Base-by-base conservation (phyloP, 2,113 vertebrate genomes). In the Junco hyemalis region DNA sequence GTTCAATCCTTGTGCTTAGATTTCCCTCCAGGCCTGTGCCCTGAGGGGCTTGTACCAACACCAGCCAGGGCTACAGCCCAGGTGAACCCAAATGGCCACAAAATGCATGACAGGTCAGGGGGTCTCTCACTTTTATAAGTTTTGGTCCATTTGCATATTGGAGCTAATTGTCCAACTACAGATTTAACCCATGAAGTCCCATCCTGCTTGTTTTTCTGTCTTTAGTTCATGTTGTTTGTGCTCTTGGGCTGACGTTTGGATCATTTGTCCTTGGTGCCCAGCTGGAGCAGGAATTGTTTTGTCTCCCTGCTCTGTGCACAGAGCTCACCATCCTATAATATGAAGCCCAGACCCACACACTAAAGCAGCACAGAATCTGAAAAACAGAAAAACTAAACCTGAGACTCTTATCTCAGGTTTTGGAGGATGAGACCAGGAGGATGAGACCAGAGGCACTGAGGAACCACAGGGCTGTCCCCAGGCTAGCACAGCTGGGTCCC, bases 381-480 rank as follows among this genome's bases (percentile, higher is more conserved):
- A 36, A 59, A 25, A 35, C 4, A 36, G 5, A 59, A 59, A 59
- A 59, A 10, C 57, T 3, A 25, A 35, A 57, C 22, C 23, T 35
- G 57, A 59, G n/a, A 15, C 25, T 47, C 45, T 47, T 20, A 57
- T 57, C 38, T 38, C 38, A 38, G 38, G 38, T 38, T 38, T 38
- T 38, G 38, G 38, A 61, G 45, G 57, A n/a, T 83, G 15, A 90
- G 24, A 20, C 5, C 56, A 26, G 54, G 38, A 61, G 45, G 57
- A n/a, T 83, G 16, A 90, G 24, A 20, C 5, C 56, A 24, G 54
- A 71, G 13, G 15, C 63, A 6, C 13, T 2, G 50, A 45, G 51
- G 72, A 77, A 16, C 14, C 1, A 0, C 28, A 8, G 1, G 5
- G 26, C 0, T 72, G 29, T 51, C 45, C 72, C 69, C 45, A 42